These are phyloP conservation scores for Mercenaria mercenaria DNA, from an alignment of 1,140 invertebrate species.

Conservation along the genomic window DNA sequence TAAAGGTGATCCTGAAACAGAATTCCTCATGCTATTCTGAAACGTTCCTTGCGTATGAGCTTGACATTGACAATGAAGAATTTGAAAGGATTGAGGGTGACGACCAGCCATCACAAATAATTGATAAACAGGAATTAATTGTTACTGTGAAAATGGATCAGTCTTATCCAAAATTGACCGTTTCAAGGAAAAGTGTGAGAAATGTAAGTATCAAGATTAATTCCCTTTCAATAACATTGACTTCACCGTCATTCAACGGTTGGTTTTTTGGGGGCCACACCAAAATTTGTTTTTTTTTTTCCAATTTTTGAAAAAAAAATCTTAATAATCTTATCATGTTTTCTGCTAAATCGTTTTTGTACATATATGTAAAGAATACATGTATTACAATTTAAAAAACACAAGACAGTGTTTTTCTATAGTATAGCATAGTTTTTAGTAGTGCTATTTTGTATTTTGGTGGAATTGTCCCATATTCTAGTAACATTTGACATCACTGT, in stretches of 20 bases:
- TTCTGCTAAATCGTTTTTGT: no score
- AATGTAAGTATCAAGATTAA: background rate
- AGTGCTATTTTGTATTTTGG: no score
- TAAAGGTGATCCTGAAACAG: background rate
- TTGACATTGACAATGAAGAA: slow-evolving; percentile 11
- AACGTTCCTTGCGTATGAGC: background rate
- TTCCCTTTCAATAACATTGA: background rate
- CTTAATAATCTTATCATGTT: no score
- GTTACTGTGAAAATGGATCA: background rate
- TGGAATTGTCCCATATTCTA: no score
- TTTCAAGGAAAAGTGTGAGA: background rate
- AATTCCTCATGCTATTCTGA: background rate
- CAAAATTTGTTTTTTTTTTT: no score
- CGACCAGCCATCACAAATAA: background rate
- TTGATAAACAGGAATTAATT: background rate
- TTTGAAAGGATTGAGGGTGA: slow-evolving; percentile 11
- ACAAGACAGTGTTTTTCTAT: no score
- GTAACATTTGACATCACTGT: no score
- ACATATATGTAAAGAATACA: no score
- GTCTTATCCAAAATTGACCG: background rate
- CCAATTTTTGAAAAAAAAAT: no score
- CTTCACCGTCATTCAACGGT: background rate
- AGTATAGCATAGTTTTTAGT: no score
- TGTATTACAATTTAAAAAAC: no score
- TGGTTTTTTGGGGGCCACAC: no score